A percentile compares a stretch with the other conserved stretches of the same genome.
These are phyloP conservation scores for Hyposoter didymator DNA, from an alignment of 2,888 invertebrate genomes.

Conservation along the genomic window DNA sequence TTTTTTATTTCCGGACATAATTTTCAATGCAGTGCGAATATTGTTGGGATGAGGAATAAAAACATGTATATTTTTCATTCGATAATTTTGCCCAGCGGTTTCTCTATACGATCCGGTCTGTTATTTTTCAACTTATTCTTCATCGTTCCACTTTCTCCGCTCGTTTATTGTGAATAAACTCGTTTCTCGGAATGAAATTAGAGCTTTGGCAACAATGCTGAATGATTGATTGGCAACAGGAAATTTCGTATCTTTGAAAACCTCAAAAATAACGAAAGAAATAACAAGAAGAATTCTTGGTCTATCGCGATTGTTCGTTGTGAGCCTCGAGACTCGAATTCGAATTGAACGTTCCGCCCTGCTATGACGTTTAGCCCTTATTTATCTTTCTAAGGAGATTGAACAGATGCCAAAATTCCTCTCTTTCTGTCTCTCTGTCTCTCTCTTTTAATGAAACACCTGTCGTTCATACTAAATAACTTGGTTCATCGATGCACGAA, in stretches of 20 bases:
- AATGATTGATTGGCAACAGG: conserved; percentile 9
- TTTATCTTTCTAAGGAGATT: conserved; percentile 53
- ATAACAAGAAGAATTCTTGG: background rate
- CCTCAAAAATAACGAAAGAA: background rate
- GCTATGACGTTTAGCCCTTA: conserved; percentile 32
- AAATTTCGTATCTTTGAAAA: conserved; percentile 2
- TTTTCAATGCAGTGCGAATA: background rate
- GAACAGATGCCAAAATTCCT: conserved; percentile 46
- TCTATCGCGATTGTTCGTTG: background rate
- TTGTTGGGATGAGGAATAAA: background rate
- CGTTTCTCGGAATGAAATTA: conserved; percentile 12
- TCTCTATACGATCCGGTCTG: background rate
- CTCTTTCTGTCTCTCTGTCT: conserved; percentile 3
- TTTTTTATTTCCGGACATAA: too few species aligned
- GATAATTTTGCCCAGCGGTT: background rate
- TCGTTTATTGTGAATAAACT: conserved; percentile 12
- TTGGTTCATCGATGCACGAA: conserved; percentile 51
- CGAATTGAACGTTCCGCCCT: background rate
- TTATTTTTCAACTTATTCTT: background rate
- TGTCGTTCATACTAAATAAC: conserved; percentile 52
- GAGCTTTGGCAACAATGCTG: conserved; percentile 1
- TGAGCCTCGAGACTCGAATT: background rate
- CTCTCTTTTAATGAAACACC: conserved; percentile 54
- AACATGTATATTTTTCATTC: background rate
- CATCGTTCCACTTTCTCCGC: background rate